phyloP scores from a whole-genome alignment of 1,140 invertebrate species.

The Sycophila sp. region DNA sequence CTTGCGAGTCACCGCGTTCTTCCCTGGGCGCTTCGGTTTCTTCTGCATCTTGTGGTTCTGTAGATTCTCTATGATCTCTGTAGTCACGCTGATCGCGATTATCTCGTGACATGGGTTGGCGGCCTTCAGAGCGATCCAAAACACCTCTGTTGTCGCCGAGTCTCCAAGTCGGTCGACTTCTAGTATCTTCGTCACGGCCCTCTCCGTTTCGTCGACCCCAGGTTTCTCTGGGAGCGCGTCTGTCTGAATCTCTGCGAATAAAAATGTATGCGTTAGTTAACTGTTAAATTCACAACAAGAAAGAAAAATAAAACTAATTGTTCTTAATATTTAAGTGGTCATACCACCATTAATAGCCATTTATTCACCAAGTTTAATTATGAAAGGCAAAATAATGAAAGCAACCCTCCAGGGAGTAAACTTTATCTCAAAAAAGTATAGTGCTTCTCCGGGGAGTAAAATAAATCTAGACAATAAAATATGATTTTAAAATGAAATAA shows the following conservation, averaged over 20 bases:
- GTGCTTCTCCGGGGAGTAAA: too few relatives aligned
- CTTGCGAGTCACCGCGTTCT: constrained; percentile 42
- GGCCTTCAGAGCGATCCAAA: constrained; percentile 5
- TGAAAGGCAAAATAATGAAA: too few relatives aligned
- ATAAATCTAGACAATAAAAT: too few relatives aligned
- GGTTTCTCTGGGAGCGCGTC: constrained; percentile 42
- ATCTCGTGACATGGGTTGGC: constrained; percentile 3
- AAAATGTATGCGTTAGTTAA: neutral
- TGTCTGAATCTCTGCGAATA: constrained; percentile 52
- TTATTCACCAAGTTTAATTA: too few relatives aligned
- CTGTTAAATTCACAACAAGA: neutral
- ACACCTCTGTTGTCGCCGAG: constrained; percentile 28
- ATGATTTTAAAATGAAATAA: too few relatives aligned
- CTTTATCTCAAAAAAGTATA: too few relatives aligned
- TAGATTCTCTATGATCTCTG: constrained; percentile 47
- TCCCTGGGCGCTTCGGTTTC: constrained; percentile 7
- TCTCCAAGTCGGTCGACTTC: constrained; percentile 46
- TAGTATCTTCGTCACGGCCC: constrained; percentile 33
- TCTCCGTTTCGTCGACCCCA: constrained; percentile 57
- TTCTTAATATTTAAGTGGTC: neutral
- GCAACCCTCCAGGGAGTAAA: too few relatives aligned
- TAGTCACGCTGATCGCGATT: neutral
- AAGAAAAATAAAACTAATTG: neutral
- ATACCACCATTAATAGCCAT: neutral
- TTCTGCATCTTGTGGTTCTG: constrained; percentile 28